Base-by-base conservation (phyloP, 2,113 vertebrate genomes). In the Fulmarus glacialis region DNA sequence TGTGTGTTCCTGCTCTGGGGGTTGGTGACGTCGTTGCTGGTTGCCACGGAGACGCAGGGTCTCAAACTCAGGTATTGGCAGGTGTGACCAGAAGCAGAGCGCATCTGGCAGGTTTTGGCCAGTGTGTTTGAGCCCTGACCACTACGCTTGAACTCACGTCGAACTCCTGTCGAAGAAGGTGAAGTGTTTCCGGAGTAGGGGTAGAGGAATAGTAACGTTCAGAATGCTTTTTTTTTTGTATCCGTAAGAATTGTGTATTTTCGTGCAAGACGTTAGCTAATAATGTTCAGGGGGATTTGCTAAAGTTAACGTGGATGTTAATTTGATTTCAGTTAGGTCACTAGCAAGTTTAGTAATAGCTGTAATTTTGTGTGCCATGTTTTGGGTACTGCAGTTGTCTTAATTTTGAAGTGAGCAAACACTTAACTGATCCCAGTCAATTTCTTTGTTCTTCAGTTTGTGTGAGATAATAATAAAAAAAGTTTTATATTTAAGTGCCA, bases 131-230 rank as follows among this genome's bases (percentile, higher is more conserved):
- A 78, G n/a, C 74, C 42, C 52, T 22, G 22, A 15, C 40, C 0
- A 0, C 56, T 32, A 5, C 0, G 0, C 40, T 82, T 32, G 22
- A 60, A 53, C 62, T 82, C 0, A 0, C 0, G 0, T 40, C 12
- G 3, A 71, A 42, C 19, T 79, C 0, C 0, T 20, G 9, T 53
- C 19, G 4, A 64, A 82, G 66, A 19, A 53, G 34, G 22, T 42
- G 12, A 66, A 58, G 32, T 45, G 22, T 48, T 82, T 67, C 67
- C 2, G 2, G 63, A 40, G 42, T 15, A 30, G 47, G 4, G 24
- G 32, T 27, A 64, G 62, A 38, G 29, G 27, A 93, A 32, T 8
- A 59, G 34, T 40, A 78, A n/a, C 42, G 71, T 71, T 71, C 30
- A 32, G 32, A 53, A 42, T 74, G 29, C 26, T 45, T 45, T 62